Evolutionary conservation across 2,888 invertebrate genomes (phyloP), one percentile per base, ranked within the genome.

Genomic region (Philopedon plagiatum): DNA sequence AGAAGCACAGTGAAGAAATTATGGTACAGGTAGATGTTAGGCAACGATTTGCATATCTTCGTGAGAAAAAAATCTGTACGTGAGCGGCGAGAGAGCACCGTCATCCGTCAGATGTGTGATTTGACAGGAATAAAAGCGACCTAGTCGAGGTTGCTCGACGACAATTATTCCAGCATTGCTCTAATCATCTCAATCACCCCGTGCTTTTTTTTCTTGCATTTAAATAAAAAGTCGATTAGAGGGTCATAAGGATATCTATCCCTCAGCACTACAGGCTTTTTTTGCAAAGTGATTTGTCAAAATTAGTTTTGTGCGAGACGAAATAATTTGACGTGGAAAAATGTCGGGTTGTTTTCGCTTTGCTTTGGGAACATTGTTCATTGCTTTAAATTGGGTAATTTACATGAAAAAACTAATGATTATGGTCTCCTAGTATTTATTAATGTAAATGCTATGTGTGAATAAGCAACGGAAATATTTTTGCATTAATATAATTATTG

Each of bases 211-310:
- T 74, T 62, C 44, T 61, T 37, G 13, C 9, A 72, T 73, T 73
- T 68, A 76, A 81, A 81, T 81, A 81, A 81, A 80, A 80, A 80
- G 78, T 76, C 80, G 79, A 81, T 81, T 81, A 81, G 77, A 60
- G 58, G 29, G 39, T 5, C 9, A 44, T 18, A 19, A 9, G n/a
- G 64, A 15, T 29, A 15, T 75, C 65, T 54, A 46, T n/a, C 26
- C 41, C 58, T 54, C 23, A 49, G 39, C 39, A 39, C 13, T 26
- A 51, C 66, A 70, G 63, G 21, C 46, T 60, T 56, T 75, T 79
- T 75, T 75, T 74, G 46, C 34, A 44, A 51, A 54, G 76, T 76
- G 75, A 79, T 80, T 80, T 80, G 80, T 80, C 80, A 80, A 76
- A 78, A 73, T 80, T 79, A 78, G 76, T 73, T 78, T 79, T 78